phyloP scores from a whole-genome alignment of 2,113 vertebrate species.

The Anser brachyrhynchus region DNA sequence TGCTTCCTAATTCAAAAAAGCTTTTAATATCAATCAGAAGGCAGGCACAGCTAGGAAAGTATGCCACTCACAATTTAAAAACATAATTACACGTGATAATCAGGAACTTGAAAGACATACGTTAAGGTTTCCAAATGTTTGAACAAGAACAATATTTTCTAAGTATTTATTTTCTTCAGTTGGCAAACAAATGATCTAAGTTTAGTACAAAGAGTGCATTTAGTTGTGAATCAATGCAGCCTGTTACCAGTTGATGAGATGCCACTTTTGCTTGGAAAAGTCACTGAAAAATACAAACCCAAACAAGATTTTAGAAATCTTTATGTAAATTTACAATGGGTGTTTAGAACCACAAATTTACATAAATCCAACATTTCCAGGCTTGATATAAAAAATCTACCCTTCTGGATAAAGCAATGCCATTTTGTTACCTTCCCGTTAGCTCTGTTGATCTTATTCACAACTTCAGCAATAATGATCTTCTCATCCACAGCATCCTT shows the following conservation, averaged over 20 bases:
- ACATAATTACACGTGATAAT: neutral
- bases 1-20: neutral
- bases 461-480: constrained; percentile 93
- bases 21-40: neutral
- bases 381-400: neutral
- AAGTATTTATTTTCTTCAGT: neutral
- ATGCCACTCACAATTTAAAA: neutral
- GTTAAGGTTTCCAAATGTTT: neutral
- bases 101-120: neutral
- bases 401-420: neutral
- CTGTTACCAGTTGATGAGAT: neutral
- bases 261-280: neutral
- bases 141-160: neutral
- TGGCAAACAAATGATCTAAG: neutral
- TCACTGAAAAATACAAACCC: neutral
- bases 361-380: neutral
- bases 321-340: neutral
- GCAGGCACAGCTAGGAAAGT: neutral
- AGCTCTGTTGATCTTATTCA: constrained; percentile 97
- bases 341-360: neutral
- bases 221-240: neutral
- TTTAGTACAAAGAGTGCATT: neutral
- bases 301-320: neutral
- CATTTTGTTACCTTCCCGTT: constrained; percentile 90
- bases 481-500: constrained; percentile 91